phyloP scores from a whole-genome alignment of 2,113 vertebrate genomes.

The Lasiurus cinereus region DNA sequence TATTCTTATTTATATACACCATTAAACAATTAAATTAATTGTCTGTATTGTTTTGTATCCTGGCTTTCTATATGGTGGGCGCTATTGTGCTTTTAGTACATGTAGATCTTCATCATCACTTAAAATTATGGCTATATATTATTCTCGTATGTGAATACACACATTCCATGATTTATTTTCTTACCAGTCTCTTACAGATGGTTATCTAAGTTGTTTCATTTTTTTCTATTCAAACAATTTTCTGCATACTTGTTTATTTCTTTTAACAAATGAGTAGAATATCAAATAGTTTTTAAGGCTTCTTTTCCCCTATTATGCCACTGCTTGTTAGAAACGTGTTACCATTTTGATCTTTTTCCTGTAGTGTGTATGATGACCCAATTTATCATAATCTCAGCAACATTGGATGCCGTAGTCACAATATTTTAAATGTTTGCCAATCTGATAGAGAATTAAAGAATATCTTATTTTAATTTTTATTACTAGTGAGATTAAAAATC shows the following conservation, averaged over 20 bases:
- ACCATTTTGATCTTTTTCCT: background rate
- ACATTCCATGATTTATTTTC: background rate
- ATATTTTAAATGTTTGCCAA: background rate
- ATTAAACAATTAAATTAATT: slow-evolving; percentile 44
- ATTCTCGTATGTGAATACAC: background rate
- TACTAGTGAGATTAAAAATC: slow-evolving; percentile 40
- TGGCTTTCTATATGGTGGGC: background rate
- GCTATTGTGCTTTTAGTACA: background rate
- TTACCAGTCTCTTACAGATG: background rate
- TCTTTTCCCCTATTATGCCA: background rate
- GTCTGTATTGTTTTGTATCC: background rate
- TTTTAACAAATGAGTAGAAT: slow-evolving; percentile 50
- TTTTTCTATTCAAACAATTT: background rate
- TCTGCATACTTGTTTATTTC: background rate
- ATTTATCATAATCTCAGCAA: background rate
- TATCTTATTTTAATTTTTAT: slow-evolving; percentile 44
- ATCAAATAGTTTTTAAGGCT: background rate
- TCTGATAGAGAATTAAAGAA: background rate
- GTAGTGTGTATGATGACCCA: background rate
- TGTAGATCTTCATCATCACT: slow-evolving; percentile 44
- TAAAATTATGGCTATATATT: background rate
- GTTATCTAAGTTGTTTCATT: background rate
- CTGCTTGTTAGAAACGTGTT: background rate
- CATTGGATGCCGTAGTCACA: background rate
- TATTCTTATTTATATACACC: background rate